phyloP scores from a whole-genome alignment of 2,797 vertebrate species.

The Parotocinclus haroldoi region DNA sequence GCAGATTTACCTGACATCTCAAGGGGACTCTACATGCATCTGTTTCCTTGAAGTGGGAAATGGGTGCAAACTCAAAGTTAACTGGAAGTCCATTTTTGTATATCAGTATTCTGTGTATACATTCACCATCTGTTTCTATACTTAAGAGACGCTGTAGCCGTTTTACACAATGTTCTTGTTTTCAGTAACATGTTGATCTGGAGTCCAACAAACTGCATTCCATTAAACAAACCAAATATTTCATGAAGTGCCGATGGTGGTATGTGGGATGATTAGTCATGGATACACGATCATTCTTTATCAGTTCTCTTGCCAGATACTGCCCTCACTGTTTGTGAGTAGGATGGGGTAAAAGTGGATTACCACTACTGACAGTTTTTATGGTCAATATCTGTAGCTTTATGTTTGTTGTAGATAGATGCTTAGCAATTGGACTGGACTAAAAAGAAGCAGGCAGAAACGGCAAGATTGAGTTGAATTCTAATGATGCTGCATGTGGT shows the following conservation, averaged over 20 bases:
- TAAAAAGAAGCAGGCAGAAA: slow-evolving; percentile 35
- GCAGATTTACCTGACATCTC: slow-evolving; percentile 1
- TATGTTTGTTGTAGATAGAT: neutral
- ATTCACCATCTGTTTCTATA: neutral
- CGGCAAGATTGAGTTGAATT: slow-evolving; percentile 49
- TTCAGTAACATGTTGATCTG: neutral
- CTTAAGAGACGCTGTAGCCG: too few relatives aligned
- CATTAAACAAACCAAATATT: slow-evolving; percentile 1
- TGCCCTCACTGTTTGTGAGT: slow-evolving; percentile 30
- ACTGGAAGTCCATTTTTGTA: too few relatives aligned
- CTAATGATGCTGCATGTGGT: neutral
- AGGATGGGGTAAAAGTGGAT: slow-evolving; percentile 22
- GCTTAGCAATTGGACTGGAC: neutral
- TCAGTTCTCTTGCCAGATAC: slow-evolving; percentile 39
- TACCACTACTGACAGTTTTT: neutral
- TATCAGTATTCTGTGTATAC: neutral
- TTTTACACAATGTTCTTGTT: neutral
- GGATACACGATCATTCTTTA: slow-evolving; percentile 13
- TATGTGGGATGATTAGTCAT: slow-evolving; percentile 29
- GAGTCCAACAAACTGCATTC: slow-evolving; percentile 8
- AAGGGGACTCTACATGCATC: neutral
- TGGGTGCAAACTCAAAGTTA: too few relatives aligned
- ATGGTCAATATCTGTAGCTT: neutral
- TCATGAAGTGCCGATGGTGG: slow-evolving; percentile 14
- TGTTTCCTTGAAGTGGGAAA: too few relatives aligned